Percentiles rank a stretch among this genome's conserved stretches.
Evolutionary conservation across 2,888 invertebrate species (phyloP).

Genomic region (Amblyjoppa proteus): DNA sequence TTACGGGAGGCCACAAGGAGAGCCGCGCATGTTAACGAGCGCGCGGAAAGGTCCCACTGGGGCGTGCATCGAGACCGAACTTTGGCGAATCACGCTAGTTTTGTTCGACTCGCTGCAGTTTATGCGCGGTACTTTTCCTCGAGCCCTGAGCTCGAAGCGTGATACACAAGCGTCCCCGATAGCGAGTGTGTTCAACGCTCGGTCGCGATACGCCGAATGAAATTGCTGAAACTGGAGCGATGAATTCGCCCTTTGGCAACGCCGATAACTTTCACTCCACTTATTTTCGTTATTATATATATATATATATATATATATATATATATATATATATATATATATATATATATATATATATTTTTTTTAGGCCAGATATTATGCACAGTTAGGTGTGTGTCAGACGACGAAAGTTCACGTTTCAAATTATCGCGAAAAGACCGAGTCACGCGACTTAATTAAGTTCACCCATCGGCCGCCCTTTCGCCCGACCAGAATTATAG

Average conservation of each 20-base stretch:
- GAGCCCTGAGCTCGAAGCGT: background rate
- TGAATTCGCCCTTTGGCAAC: background rate
- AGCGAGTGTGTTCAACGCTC: background rate
- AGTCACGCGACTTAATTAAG: constrained; percentile 47
- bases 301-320: too few relatives aligned
- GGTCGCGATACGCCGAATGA: background rate
- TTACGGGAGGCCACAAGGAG: constrained; percentile 32
- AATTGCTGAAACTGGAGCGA: background rate
- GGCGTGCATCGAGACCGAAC: constrained; percentile 29
- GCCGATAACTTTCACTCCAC: background rate
- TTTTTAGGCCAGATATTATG: background rate
- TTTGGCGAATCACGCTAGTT: constrained; percentile 44
- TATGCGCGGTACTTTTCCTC: background rate
- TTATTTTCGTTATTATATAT: background rate
- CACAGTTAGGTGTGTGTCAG: background rate
- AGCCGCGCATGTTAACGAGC: constrained; percentile 37
- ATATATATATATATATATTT: background rate
- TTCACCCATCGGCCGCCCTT: background rate
- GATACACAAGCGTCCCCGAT: background rate
- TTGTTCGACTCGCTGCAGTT: constrained; percentile 1
- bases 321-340: too few relatives aligned
- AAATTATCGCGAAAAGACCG: constrained; percentile 26
- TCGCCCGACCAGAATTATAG: background rate
- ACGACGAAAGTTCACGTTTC: constrained; percentile 3
- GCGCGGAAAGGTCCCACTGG: background rate